Evolutionary conservation across 2,888 invertebrate species (phyloP), one percentile per base, ranked within the genome.

Genomic region (Carpatolechia fugitivella): DNA sequence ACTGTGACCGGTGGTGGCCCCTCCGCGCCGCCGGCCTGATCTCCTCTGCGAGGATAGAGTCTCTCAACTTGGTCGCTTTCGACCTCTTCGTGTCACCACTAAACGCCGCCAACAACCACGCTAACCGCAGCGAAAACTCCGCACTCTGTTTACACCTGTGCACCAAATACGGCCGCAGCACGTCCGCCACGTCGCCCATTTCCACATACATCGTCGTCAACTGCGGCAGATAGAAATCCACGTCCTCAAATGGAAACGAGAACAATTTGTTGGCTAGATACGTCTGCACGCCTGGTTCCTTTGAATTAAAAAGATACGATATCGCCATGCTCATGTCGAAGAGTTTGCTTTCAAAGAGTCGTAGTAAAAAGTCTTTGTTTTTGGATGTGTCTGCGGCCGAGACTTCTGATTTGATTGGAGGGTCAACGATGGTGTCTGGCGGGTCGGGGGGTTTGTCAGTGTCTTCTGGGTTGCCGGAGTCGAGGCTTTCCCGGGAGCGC

Each of bases 231-330:
- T 99, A 99, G 83, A 99, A 97, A 91, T 99, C 99, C 61, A 99
- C 98, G 67, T 98, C 98, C 63, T 92, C 92, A 80, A 96, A 93
- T 30, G 95, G 94, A 85, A 99, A 99, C 83, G 96, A 97, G 88
- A 99, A 99, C 90, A 99, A 94, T 87, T 98, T 96, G 91, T 99
- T 99, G 62, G 98, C 99, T 80, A 99, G 95, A 90, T 99, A 99
- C 70, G 97, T 96, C 76, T 99, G 96, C 63, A 99, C 99, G 59
- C 99, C 99, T 36, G 98, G 97, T 82, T 99, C 99, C 89, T 99
- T 99, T 38, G 99, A 98, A 82, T 98, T 98, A 85, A 98, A 99
- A 57, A 99, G 92, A 91, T 99, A 99, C 79, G 97, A 97, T 77
- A 99, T 97, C 62, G 99, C 99, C 93, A 99, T 98, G 66, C 98